phyloP scores from a whole-genome alignment of 2,888 invertebrate species.

The Acronicta leporina region DNA sequence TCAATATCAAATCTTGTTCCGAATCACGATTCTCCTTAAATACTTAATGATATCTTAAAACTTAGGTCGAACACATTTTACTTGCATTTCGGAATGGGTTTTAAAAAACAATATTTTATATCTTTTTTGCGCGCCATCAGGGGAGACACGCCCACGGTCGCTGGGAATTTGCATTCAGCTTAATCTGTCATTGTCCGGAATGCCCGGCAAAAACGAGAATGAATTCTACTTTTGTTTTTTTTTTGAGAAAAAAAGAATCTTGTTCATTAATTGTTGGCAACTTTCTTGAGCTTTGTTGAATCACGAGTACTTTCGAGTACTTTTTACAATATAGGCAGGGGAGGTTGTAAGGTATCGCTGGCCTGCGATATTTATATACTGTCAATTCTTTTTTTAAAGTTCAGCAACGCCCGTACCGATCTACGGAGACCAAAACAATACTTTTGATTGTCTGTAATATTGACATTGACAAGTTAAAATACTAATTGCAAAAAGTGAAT shows the following conservation, averaged over 20 bases:
- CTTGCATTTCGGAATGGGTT: constrained; percentile 44
- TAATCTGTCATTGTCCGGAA: constrained; percentile 82
- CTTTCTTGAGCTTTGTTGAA: constrained; percentile 35
- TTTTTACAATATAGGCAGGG: background rate
- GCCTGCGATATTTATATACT: too few relatives aligned
- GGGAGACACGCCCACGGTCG: constrained; percentile 76
- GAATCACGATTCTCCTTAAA: background rate
- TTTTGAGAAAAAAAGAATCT: constrained; percentile 31
- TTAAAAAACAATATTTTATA: constrained; percentile 65
- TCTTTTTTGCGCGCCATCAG: constrained; percentile 65
- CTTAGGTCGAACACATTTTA: constrained; percentile 21
- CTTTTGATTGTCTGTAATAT: too few relatives aligned
- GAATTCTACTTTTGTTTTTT: constrained; percentile 37
- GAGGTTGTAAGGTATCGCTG: too few relatives aligned
- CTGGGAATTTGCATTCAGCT: constrained; percentile 76
- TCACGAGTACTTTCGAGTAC: background rate
- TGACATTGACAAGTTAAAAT: too few relatives aligned
- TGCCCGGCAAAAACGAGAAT: constrained; percentile 48
- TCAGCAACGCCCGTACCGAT: too few relatives aligned
- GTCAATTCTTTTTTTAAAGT: too few relatives aligned
- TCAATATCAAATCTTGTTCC: constrained; percentile 5
- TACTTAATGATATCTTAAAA: constrained; percentile 22
- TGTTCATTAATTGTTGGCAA: constrained; percentile 43
- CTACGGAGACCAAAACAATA: too few relatives aligned
- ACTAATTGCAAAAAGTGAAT: too few relatives aligned